A percentile compares a stretch with the other conserved stretches of the same genome.
Evolutionary conservation across 2,797 vertebrate species (phyloP).

Genomic region (Kryptolebias ocellatus): DNA sequence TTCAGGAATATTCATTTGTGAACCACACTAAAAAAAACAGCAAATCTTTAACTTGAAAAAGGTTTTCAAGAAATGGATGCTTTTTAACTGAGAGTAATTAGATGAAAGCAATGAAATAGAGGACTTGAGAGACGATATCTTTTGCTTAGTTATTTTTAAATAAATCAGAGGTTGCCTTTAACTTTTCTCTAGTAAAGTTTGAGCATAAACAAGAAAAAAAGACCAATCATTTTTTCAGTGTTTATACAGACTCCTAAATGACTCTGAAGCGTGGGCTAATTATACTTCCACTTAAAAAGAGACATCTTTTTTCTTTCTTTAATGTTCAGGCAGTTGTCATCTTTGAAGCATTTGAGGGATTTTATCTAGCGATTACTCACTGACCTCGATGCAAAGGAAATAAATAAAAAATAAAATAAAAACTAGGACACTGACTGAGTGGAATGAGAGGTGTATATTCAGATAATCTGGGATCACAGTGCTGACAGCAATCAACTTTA

Average conservation of each 20-base stretch:
- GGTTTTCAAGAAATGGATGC: too few relatives aligned
- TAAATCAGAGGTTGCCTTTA: too few relatives aligned
- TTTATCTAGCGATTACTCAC: constrained; percentile 36
- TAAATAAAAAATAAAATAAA: background rate
- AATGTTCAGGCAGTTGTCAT: constrained; percentile 16
- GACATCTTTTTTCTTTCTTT: constrained; percentile 17
- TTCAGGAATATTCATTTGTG: too few relatives aligned
- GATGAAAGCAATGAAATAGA: too few relatives aligned
- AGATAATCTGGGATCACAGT: constrained; percentile 65
- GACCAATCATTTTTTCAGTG: background rate
- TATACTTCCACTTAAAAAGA: constrained; percentile 13
- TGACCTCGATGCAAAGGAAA: constrained; percentile 19
- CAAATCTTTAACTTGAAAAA: too few relatives aligned
- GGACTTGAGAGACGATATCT: too few relatives aligned
- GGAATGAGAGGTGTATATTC: constrained; percentile 41
- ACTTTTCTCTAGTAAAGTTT: too few relatives aligned
- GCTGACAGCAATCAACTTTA: constrained; percentile 35
- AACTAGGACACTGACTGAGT: constrained; percentile 47
- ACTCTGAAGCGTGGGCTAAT: constrained; percentile 14
- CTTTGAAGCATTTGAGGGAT: constrained; percentile 33
- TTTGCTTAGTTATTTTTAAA: too few relatives aligned
- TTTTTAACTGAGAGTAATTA: too few relatives aligned
- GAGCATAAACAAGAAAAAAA: background rate
- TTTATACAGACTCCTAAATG: background rate
- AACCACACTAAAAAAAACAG: too few relatives aligned